phyloP scores from a whole-genome alignment of 2,888 invertebrate species.

The Orthonevra nobilis region DNA sequence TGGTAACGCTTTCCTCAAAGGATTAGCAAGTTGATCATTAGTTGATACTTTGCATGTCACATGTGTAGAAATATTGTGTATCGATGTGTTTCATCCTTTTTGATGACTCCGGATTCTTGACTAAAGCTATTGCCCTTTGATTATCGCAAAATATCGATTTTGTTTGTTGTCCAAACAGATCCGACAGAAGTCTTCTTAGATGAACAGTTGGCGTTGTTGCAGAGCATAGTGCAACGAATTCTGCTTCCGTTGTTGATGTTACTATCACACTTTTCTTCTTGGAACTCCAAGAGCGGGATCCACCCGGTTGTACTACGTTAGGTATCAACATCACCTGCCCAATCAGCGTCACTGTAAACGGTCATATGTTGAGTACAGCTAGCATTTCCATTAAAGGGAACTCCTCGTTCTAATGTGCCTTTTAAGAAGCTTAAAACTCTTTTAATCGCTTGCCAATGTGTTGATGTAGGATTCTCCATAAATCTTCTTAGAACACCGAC shows the following conservation, averaged over 20 bases:
- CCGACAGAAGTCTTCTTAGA: constrained; percentile 3
- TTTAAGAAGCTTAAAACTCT: constrained; percentile 36
- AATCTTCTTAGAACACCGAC: constrained; percentile 32
- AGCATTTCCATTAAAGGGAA: constrained; percentile 12
- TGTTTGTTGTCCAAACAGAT: constrained; percentile 10
- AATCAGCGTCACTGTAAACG: constrained; percentile 28
- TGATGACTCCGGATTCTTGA: constrained; percentile 25
- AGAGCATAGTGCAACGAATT: constrained; percentile 20
- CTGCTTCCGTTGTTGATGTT: constrained; percentile 13
- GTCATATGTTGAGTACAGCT: constrained; percentile 1
- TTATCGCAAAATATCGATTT: constrained; percentile 29
- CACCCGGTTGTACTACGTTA: constrained; percentile 10
- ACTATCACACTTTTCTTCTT: constrained; percentile 13
- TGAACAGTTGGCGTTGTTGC: not conserved
- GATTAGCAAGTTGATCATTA: constrained; percentile 6
- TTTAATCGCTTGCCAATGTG: constrained; percentile 30
- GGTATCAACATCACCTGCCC: constrained; percentile 33
- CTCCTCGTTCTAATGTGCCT: constrained; percentile 32
- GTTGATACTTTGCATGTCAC: not conserved
- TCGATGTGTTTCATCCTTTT: constrained; percentile 21
- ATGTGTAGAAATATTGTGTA: not conserved
- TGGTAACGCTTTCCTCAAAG: constrained; percentile 14
- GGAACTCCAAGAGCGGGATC: constrained; percentile 19
- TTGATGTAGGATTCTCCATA: constrained; percentile 15
- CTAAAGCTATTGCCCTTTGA: constrained; percentile 38